Percentiles rank a stretch among this genome's conserved stretches.
These are phyloP conservation scores for Plebejus anna DNA, from an alignment of 2,888 invertebrate species.

Conservation along the genomic window DNA sequence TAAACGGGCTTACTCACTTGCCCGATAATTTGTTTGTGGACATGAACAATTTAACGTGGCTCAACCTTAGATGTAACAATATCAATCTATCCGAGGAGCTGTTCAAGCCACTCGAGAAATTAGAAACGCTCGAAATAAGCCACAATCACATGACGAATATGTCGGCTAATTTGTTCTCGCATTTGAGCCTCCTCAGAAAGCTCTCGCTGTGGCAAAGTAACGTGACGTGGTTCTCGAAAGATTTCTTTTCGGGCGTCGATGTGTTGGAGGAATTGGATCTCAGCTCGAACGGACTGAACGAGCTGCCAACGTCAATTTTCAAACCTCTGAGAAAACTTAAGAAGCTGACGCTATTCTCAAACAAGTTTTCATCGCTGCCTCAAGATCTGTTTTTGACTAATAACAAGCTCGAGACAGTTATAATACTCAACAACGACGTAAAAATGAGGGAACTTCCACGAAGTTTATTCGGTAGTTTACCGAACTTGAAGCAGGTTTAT, in stretches of 20 bases:
- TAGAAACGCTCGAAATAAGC: conserved; percentile 83
- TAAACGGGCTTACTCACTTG: conserved; percentile 81
- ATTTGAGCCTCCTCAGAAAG: conserved; percentile 78
- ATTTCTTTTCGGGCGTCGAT: conserved; percentile 82
- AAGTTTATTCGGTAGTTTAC: conserved; percentile 81
- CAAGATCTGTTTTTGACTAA: conserved; percentile 79
- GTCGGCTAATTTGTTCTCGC: conserved; percentile 81
- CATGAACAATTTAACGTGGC: conserved; percentile 80
- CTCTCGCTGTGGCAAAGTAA: conserved; percentile 86
- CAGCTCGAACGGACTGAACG: conserved; percentile 82
- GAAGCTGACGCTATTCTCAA: conserved; percentile 83
- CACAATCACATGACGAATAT: conserved; percentile 83
- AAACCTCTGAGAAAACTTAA: conserved; percentile 80
- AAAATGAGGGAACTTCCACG: conserved; percentile 79
- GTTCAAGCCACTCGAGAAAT: conserved; percentile 75
- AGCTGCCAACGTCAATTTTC: conserved; percentile 82
- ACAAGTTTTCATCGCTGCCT: conserved; percentile 83
- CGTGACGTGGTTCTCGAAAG: conserved; percentile 81
- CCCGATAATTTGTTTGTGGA: conserved; percentile 82
- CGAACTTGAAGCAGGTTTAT: conserved; percentile 76
- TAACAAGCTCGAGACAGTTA: conserved; percentile 72
- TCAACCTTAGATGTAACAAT: conserved; percentile 82
- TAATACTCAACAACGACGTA: conserved; percentile 79
- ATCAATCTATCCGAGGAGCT: conserved; percentile 78
- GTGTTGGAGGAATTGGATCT: conserved; percentile 84